Evolutionary conservation across 2,888 invertebrate species (phyloP), one percentile per base, ranked within the genome.

Genomic region (Micoletzkya japonica): DNA sequence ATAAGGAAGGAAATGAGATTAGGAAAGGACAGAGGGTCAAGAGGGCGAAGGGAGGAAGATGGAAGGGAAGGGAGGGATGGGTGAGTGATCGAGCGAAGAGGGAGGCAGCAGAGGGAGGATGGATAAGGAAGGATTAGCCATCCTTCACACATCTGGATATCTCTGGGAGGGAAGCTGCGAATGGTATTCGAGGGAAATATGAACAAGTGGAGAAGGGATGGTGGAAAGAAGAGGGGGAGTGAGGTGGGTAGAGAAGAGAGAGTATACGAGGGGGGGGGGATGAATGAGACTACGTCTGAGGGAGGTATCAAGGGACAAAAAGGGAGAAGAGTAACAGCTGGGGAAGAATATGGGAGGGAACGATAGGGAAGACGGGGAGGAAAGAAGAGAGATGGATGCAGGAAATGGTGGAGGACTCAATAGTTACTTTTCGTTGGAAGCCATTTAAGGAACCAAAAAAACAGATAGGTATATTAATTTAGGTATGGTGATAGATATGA

Each of bases 201-300:
- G 54, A 54, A 10, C 24, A 26, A 7, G 10, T 26, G 7, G n/a
- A 54, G 20, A 17, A 54, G 26, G 26, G 54, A 54, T 7, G 54
- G 67, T 4, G 32, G 37, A 30, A 32, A 36, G 57, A 30, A 30
- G 7, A 26, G 10, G 6, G 10, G 24, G 26, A 36, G 39, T 34
- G 57, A 26, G 57, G 67, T 39, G 26, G 30, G n/a, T 14, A 37
- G 57, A 30, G 10, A 39, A 54, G 58, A 56, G 54, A 30, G 66
- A 68, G 68, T 37, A 30, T 36, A 37, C 34, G 36, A 69, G 44
- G 37, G 69, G 32, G 52, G 34, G 37, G 20, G 69, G 50, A 34
- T 17, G 64, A 57, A n/a, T n/a, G n/a, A n/a, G n/a, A n/a, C n/a
- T n/a, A n/a, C n/a, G n/a, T n/a, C n/a, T n/a, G n/a, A n/a, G n/a